Conservation (phyloP, 2,797 vertebrate species). For the Esox lucius region DNA sequence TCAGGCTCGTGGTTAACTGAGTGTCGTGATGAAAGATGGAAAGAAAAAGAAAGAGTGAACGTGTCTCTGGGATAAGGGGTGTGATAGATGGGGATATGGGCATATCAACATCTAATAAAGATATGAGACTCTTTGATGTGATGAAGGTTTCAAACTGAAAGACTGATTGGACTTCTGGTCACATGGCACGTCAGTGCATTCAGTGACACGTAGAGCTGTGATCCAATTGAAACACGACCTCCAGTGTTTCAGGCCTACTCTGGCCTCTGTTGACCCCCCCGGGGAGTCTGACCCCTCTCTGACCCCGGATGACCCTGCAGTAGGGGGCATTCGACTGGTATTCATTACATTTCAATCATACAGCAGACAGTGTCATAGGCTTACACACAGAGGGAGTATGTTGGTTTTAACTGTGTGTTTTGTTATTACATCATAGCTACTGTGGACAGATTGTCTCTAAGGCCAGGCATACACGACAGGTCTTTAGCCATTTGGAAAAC, state of each 20-base stretch:
- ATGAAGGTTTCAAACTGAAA: slow-evolving; percentile 53
- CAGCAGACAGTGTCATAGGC: slow-evolving; percentile 19
- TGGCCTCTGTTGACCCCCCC: slow-evolving; percentile 49
- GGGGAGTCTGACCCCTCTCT: slow-evolving; percentile 61
- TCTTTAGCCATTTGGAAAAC: too few relatives aligned
- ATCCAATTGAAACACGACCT: slow-evolving; percentile 73
- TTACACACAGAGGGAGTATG: background rate
- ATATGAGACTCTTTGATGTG: slow-evolving; percentile 47
- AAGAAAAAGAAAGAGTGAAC: slow-evolving; percentile 10
- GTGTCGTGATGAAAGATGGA: slow-evolving; percentile 22
- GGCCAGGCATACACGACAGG: background rate
- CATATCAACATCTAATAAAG: slow-evolving; percentile 45
- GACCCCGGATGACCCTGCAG: slow-evolving; percentile 65
- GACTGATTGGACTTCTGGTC: slow-evolving; percentile 55
- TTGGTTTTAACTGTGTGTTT: background rate
- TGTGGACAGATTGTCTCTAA: background rate
- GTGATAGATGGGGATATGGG: slow-evolving; percentile 39
- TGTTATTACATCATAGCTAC: background rate
- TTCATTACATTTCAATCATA: slow-evolving; percentile 65
- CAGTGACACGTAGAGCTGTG: slow-evolving; percentile 57
- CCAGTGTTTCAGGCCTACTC: slow-evolving; percentile 59
- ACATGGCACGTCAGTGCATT: slow-evolving; percentile 23
- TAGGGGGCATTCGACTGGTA: slow-evolving; percentile 64
- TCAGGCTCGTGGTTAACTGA: background rate
- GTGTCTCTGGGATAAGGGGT: slow-evolving; percentile 28